phyloP scores from a whole-genome alignment of 2,113 vertebrate genomes.

The Panurus biarmicus region DNA sequence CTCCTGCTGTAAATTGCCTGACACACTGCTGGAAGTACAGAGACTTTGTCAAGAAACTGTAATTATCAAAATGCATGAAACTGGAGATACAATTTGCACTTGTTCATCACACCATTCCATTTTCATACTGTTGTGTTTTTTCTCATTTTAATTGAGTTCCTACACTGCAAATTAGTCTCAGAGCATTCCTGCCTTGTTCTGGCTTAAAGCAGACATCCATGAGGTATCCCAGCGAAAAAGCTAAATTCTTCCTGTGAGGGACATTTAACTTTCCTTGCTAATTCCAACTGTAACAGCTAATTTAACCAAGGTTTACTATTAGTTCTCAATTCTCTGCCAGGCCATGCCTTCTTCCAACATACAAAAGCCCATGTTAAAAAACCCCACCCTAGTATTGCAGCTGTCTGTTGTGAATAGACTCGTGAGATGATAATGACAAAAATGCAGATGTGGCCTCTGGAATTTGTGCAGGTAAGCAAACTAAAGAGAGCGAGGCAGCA shows the following conservation, averaged over 20 bases:
- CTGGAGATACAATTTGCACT: constrained; percentile 7
- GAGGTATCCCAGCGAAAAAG: neutral
- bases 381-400: neutral
- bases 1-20: neutral
- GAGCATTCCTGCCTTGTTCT: neutral
- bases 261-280: neutral
- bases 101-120: neutral
- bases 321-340: neutral
- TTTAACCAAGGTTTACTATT: neutral
- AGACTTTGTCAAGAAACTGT: neutral
- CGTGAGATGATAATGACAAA: constrained; percentile 52
- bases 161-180: neutral
- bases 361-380: neutral
- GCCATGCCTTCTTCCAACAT: neutral
- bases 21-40: neutral
- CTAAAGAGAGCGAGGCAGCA: constrained; percentile 17
- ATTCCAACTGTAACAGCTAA: neutral
- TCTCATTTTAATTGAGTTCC: constrained; percentile 22
- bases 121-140: neutral
- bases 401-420: constrained; percentile 34
- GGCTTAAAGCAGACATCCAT: neutral
- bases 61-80: constrained; percentile 13
- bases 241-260: neutral
- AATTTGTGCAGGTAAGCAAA: constrained; percentile 26
- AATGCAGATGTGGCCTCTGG: constrained; percentile 27